Conservation (phyloP, 1,140 invertebrate species). For the Sminthurinus signatus region DNA sequence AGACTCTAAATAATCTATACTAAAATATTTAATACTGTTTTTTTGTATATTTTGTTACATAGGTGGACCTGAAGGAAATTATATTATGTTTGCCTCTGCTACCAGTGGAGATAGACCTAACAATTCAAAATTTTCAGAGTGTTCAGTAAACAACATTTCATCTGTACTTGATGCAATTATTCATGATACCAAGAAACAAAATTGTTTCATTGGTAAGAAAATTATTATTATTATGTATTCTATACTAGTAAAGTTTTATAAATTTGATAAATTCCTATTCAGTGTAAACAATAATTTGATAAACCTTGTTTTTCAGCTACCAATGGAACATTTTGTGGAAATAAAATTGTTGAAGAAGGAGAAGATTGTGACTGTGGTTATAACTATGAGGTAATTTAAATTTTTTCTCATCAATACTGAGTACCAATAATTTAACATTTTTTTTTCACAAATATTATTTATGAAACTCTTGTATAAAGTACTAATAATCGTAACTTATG, state of each 20-base stretch:
- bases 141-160: slow-evolving; percentile 91
- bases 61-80: slow-evolving; percentile 91
- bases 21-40: too few relatives aligned
- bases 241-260: not conserved
- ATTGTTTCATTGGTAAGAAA: slow-evolving; percentile 74
- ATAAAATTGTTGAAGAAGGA: slow-evolving; percentile 94
- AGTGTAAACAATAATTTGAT: not conserved
- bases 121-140: slow-evolving; percentile 90
- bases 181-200: slow-evolving; percentile 81
- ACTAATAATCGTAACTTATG: too few relatives aligned
- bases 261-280: not conserved
- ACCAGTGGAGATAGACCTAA: slow-evolving; percentile 94
- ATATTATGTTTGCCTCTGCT: slow-evolving; percentile 94
- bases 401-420: too few relatives aligned
- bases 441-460: too few relatives aligned
- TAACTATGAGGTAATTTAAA: slow-evolving; percentile 71
- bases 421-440: too few relatives aligned
- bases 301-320: slow-evolving; percentile 57
- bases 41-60: slow-evolving; percentile 61
- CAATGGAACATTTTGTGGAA: slow-evolving; percentile 95
- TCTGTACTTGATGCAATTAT: slow-evolving; percentile 81
- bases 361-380: slow-evolving; percentile 98
- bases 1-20: too few relatives aligned
- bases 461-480: too few relatives aligned
- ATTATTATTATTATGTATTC: not conserved